These are phyloP conservation scores for Lutraria lutraria DNA, from an alignment of 2,888 invertebrate species.

Conservation along the genomic window DNA sequence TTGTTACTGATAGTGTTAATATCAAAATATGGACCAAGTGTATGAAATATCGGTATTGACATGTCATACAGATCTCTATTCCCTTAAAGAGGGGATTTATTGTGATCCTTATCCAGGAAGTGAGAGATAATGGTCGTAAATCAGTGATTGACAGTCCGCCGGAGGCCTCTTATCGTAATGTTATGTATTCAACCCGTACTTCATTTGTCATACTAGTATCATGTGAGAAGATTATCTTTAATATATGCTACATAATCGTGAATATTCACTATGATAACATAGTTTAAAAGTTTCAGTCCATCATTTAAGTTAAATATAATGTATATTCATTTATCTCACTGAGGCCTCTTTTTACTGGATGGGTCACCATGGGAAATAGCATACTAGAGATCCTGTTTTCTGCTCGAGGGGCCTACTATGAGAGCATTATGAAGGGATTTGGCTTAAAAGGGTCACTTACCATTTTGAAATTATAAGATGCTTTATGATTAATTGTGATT, in stretches of 20 bases:
- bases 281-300: background rate
- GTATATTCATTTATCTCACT: background rate
- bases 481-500: too few species aligned
- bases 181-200: background rate
- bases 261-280: background rate
- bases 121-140: slow-evolving; percentile 9
- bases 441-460: too few species aligned
- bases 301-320: slow-evolving; percentile 13
- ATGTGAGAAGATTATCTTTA: background rate
- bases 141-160: slow-evolving; percentile 6
- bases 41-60: background rate
- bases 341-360: background rate
- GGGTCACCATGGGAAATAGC: background rate
- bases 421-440: too few species aligned
- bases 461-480: too few species aligned
- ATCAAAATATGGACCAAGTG: slow-evolving; percentile 6
- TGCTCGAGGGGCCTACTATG: too few species aligned
- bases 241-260: slow-evolving; percentile 13
- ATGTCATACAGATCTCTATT: background rate
- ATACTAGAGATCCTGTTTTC: too few species aligned
- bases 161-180: slow-evolving; percentile 20
- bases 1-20: background rate
- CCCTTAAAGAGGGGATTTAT: background rate
- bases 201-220: slow-evolving; percentile 20
- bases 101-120: background rate